Evolutionary conservation across 1,140 invertebrate species (phyloP), one percentile per base, ranked within the genome.

Genomic region (Heliconius hewitsoni): DNA sequence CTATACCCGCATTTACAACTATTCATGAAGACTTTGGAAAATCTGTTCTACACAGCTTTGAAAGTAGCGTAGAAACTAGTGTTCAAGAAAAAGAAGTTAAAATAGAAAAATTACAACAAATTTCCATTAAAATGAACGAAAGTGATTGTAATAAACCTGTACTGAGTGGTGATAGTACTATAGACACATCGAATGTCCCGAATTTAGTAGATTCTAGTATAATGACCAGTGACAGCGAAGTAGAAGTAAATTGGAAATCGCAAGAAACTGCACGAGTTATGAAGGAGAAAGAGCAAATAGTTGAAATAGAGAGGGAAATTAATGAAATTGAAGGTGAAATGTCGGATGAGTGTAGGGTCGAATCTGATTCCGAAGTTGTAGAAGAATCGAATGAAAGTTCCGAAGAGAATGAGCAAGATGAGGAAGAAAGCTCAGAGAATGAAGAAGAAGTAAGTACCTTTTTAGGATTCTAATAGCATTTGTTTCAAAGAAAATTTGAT

Each of bases 241-340:
- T 86, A 0, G 91, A 92, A 71, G 84, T 89, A 76, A 85, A 90
- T 55, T 86, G 83, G 85, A 84, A 85, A 52, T 80, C 78, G 70
- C 82, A 85, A 79, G 87, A 86, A 34, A 83, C 82, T 1, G 89
- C 86, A 19, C 81, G 83, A 57, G 87, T 89, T n/a, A 93, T 91
- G 71, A 93, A 90, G 73, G 90, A 92, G 76, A 94, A 93, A 74
- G 89, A 93, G 76, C 89, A 84, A 78, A 93, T 93, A 74, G 91
- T 93, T 5, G 91, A 93, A 71, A 93, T 93, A 72, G 88, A 91
- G 50, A 82, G 89, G 13, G 92, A 93, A 78, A 93, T 93, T 13
- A 87, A 89, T 85, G 93, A 93, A 77, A 89, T 93, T n/a, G 91
- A 94, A 76, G 87, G 84, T 50, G 89, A 90, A 34, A 87, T 91